A percentile compares a stretch with the other conserved stretches of the same genome.
These are phyloP conservation scores for Stramonita haemastoma DNA, from an alignment of 2,888 invertebrate species.

Conservation along the genomic window DNA sequence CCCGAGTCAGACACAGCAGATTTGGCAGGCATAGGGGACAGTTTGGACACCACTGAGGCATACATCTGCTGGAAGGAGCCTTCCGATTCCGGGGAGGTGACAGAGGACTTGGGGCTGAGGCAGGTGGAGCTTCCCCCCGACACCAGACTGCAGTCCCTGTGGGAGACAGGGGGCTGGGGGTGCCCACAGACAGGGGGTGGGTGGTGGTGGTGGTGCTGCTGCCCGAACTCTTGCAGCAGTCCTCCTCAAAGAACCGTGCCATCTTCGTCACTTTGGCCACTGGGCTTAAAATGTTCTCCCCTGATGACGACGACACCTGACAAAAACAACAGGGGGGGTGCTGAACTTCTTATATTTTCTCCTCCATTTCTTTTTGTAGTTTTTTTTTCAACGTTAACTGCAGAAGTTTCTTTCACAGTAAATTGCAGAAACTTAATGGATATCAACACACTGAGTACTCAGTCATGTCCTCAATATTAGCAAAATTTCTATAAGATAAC, in stretches of 20 bases:
- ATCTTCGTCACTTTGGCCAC: conserved; percentile 62
- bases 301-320: conserved; percentile 54
- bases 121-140: conserved; percentile 44
- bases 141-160: conserved; percentile 15
- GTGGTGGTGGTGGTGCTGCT: conserved; percentile 19
- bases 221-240: conserved; percentile 15
- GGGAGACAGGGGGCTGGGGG: conserved; percentile 42
- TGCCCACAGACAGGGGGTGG: conserved; percentile 7
- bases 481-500: no score
- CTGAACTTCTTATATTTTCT: no score
- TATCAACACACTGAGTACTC: no score
- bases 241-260: conserved; percentile 63
- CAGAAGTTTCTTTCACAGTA: no score
- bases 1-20: neutral
- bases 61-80: conserved; percentile 25
- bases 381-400: no score
- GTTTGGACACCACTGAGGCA: conserved; percentile 19
- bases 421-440: no score
- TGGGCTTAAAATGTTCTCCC: conserved; percentile 54
- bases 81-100: conserved; percentile 21
- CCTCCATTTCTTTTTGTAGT: no score
- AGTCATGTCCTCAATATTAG: no score
- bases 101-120: conserved; percentile 32
- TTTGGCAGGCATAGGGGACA: neutral
- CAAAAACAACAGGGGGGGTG: neutral